Base-by-base conservation (phyloP, 2,888 invertebrate species). In the Rotaria magnacalcarata region DNA sequence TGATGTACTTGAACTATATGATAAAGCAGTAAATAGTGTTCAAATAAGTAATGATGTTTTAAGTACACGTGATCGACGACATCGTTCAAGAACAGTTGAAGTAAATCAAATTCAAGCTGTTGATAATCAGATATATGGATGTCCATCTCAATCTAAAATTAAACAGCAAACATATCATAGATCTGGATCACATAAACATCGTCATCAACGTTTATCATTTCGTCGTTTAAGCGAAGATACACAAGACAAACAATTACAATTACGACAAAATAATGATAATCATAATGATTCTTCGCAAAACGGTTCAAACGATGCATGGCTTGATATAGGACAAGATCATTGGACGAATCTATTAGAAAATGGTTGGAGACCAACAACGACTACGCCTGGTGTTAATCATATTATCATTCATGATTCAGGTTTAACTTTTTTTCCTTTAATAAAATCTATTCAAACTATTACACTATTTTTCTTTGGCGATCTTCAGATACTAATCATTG, bases 111-210 rank as follows among this genome's bases (percentile, higher is more conserved):
- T 80, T 24, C 43, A 47, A 47, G 43, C 80, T 14, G 43, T 80
- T 47, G 80, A 80, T n/a, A 80, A 80, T 80, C 80, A 80, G n/a
- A 80, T 47, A 8, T 80, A 80, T 47, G 80, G 80, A 43, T 80
- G 47, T n/a, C 24, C 80, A 24, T 21, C 80, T 5, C 21, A 43
- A 24, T 11, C 80, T 21, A 80, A 80, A 80, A 3, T n/a, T 0
- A 47, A 80, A 80, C 80, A 47, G 24, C 34, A 27, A 67, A 14
- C 14, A 67, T 6, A 27, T 16, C 34, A 67, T 47, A 47, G 80
- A 80, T 80, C 80, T 4, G 80, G 47, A 47, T 80, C 80, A 47
- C 21, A 43, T n/a, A 43, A 47, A 47, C 43, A 80, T 80, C 43
- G 24, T 47, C 47, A 47, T 80, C 47, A 47, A n/a, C 80, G 47